Conservation (phyloP, 2,888 invertebrate species). For the Clitarchus hookeri region DNA sequence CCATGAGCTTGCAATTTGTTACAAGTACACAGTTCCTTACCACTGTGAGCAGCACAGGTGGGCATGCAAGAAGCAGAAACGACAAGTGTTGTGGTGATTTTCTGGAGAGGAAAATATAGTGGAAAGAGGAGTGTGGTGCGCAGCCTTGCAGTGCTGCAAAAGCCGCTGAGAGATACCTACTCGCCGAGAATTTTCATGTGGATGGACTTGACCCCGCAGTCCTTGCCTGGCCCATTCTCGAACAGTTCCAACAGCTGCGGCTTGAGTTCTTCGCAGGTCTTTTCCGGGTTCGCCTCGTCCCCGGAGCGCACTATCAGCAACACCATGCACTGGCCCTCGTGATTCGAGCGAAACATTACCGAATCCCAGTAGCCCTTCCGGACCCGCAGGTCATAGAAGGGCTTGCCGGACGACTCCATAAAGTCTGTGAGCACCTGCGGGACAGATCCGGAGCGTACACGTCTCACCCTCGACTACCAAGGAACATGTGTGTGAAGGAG, state of each 20-base stretch:
- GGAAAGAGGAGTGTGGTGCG: not conserved
- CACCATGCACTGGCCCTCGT: conserved; percentile 7
- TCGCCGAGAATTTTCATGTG: not conserved
- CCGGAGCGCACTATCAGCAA: not conserved
- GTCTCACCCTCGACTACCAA: conserved; percentile 14
- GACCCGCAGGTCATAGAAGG: conserved; percentile 2
- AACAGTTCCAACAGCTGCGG: not conserved
- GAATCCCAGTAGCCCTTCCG: conserved; percentile 2
- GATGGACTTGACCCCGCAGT: conserved; percentile 14
- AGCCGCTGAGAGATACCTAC: not conserved
- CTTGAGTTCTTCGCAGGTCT: not conserved
- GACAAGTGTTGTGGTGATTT: no score
- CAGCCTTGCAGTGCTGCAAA: not conserved
- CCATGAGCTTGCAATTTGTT: no score
- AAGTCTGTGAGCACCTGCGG: not conserved
- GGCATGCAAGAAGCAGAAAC: no score
- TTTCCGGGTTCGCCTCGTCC: not conserved
- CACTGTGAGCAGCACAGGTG: no score
- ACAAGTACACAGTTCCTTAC: no score
- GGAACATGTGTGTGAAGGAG: not conserved
- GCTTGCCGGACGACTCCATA: not conserved
- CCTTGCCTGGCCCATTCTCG: not conserved
- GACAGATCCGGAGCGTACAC: not conserved
- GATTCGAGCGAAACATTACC: conserved; percentile 1
- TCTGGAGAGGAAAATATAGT: not conserved